Percentiles rank a stretch among this genome's conserved stretches.
phyloP scores from a whole-genome alignment of 2,888 invertebrate species.

The Glaucopsyche alexis region DNA sequence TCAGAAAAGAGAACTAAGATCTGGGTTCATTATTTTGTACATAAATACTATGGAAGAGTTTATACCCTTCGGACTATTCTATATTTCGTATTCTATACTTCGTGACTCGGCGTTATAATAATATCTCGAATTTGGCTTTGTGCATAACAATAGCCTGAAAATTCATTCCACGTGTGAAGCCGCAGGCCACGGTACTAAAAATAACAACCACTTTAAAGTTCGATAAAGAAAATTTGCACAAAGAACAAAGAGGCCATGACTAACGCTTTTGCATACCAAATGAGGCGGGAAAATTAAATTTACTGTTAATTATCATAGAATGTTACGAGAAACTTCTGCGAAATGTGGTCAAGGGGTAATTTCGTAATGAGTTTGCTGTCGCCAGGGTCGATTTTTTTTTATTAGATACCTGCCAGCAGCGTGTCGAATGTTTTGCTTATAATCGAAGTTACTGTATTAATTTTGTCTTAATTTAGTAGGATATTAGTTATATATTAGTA shows the following conservation, averaged over 20 bases:
- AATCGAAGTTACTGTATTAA: too few relatives aligned
- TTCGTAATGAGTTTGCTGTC: conserved; percentile 6
- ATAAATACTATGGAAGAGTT: too few relatives aligned
- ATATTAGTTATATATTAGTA: too few relatives aligned
- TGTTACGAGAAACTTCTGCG: conserved; percentile 24
- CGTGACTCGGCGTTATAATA: neutral
- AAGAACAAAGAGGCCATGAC: conserved; percentile 27
- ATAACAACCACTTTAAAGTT: conserved; percentile 25
- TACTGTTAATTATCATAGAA: conserved; percentile 23
- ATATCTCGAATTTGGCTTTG: neutral
- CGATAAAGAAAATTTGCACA: conserved; percentile 26
- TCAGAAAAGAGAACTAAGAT: too few relatives aligned
- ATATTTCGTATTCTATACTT: too few relatives aligned
- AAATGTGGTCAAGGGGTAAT: conserved; percentile 23
- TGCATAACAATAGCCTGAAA: neutral
- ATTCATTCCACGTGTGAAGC: conserved; percentile 7
- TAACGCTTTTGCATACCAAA: conserved; percentile 30
- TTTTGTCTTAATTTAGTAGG: too few relatives aligned
- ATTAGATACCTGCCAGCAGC: neutral
- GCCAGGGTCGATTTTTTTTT: neutral
- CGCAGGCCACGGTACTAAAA: conserved; percentile 11
- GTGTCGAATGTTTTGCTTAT: neutral
- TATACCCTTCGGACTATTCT: too few relatives aligned
- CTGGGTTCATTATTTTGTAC: too few relatives aligned
- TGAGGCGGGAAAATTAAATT: conserved; percentile 28